Conservation (phyloP, 2,113 vertebrate genomes). For the Brachirus orientalis region DNA sequence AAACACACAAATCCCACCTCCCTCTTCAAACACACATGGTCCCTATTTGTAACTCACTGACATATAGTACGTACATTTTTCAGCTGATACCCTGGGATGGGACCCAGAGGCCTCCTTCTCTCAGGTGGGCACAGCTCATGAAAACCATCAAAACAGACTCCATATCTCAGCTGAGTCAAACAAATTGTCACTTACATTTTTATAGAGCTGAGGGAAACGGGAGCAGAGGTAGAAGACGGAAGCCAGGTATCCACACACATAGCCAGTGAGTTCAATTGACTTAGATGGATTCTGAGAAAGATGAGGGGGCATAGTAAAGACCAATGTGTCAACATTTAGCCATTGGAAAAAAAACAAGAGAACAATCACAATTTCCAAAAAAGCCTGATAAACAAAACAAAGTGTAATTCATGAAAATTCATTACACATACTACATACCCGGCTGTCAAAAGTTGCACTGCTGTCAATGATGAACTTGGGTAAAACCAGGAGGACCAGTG, state of each 20-base stretch:
- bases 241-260: slow-evolving; percentile 79
- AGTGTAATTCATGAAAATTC: background rate
- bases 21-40: slow-evolving; percentile 1
- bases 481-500: slow-evolving; percentile 55
- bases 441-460: slow-evolving; percentile 33
- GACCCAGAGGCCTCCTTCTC: background rate
- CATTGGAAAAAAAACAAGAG: background rate
- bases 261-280: slow-evolving; percentile 78
- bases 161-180: background rate
- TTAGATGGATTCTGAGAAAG: slow-evolving; percentile 54
- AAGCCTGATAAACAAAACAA: no score
- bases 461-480: slow-evolving; percentile 70
- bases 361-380: no score
- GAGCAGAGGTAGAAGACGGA: slow-evolving; percentile 82
- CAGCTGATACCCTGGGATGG: background rate
- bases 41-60: slow-evolving; percentile 6
- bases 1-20: slow-evolving; percentile 23
- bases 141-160: background rate
- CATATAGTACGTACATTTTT: background rate
- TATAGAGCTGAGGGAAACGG: slow-evolving; percentile 79
- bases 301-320: background rate
- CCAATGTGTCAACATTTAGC: background rate
- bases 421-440: slow-evolving; percentile 45
- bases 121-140: background rate
- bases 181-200: slow-evolving; percentile 75